Evolutionary conservation across 2,113 vertebrate genomes (phyloP).

Genomic region (Xyrauchen texanus): DNA sequence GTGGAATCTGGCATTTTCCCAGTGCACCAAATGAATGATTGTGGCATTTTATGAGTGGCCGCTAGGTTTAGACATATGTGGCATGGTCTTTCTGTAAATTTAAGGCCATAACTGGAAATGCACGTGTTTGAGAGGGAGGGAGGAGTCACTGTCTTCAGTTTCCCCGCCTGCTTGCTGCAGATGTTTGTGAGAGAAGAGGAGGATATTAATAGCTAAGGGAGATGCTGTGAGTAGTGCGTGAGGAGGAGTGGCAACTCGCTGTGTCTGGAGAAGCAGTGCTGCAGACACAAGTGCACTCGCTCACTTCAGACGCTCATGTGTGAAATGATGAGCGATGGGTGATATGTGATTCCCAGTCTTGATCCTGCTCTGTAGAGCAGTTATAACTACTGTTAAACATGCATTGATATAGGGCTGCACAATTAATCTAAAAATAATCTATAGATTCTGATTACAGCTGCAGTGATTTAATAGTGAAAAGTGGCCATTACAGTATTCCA

Average conservation of each 20-base stretch:
- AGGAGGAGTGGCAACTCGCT: conserved; percentile 41
- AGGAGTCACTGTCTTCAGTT: conserved; percentile 52
- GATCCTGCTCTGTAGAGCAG: not conserved
- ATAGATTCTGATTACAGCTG: not conserved
- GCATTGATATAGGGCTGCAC: not conserved
- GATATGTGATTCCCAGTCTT: not conserved
- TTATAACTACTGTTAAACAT: not conserved
- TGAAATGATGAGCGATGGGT: not conserved
- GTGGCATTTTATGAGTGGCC: conserved; percentile 32
- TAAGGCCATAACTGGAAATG: conserved; percentile 34
- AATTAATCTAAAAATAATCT: not conserved
- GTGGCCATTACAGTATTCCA: too few species aligned
- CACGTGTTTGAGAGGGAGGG: not conserved
- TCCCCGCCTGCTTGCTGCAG: conserved; percentile 56
- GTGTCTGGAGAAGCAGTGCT: conserved; percentile 23
- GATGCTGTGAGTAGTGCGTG: conserved; percentile 38
- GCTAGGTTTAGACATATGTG: not conserved
- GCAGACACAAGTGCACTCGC: conserved; percentile 17
- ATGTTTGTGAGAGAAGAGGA: conserved; percentile 60
- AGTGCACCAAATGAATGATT: conserved; percentile 3
- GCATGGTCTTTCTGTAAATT: conserved; percentile 14
- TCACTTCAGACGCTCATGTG: conserved; percentile 10
- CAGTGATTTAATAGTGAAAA: too few species aligned
- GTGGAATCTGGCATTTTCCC: conserved; percentile 18
- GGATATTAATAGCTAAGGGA: conserved; percentile 65